Conservation (phyloP, 2,797 vertebrate species). For the Capromys pilorides region DNA sequence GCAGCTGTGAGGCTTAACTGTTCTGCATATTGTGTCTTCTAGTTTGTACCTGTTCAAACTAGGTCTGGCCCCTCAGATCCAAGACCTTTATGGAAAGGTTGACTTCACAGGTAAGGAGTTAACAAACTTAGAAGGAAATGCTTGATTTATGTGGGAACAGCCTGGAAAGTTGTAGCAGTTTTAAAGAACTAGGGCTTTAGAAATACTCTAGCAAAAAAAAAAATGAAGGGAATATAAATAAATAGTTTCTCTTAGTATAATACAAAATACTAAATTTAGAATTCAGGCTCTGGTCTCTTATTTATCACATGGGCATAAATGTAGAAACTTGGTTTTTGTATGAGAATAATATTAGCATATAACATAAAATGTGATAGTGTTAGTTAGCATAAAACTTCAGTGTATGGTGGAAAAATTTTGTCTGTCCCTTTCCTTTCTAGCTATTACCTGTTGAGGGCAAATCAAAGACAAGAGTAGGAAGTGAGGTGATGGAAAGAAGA, state of each 20-base stretch:
- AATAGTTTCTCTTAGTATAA: background rate
- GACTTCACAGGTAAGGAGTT: slow-evolving; percentile 95
- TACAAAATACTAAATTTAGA: background rate
- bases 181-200: slow-evolving; percentile 21
- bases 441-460: background rate
- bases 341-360: background rate
- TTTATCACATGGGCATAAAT: background rate
- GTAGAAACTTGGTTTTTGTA: background rate
- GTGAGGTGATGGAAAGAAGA: background rate
- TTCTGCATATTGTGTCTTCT: slow-evolving; percentile 71
- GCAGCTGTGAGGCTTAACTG: slow-evolving; percentile 45
- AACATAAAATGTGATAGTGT: background rate
- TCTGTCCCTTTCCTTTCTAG: background rate
- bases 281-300: slow-evolving; percentile 6
- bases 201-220: background rate
- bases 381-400: background rate
- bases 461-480: background rate
- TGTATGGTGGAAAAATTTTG: background rate
- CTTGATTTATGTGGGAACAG: slow-evolving; percentile 31
- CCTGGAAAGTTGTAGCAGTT: background rate
- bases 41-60: slow-evolving; percentile 99
- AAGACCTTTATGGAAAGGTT: slow-evolving; percentile 98
- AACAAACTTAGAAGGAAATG: background rate
- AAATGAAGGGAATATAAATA: background rate
- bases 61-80: slow-evolving; percentile 97